Conservation (phyloP, 2,113 vertebrate genomes). For the Lagopus leucura region DNA sequence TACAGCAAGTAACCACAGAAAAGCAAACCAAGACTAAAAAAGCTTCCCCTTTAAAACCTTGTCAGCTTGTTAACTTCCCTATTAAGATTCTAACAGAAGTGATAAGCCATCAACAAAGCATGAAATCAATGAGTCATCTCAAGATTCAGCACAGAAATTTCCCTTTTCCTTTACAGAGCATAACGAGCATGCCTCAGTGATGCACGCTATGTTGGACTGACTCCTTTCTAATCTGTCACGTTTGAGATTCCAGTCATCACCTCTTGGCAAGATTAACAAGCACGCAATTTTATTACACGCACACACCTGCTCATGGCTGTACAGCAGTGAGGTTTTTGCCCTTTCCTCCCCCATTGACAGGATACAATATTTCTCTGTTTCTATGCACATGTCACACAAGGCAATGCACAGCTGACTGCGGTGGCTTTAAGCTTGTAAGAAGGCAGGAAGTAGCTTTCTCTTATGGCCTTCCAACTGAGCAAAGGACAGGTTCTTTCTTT, state of each 20-base stretch:
- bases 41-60: neutral
- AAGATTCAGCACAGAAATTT: neutral
- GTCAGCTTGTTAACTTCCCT: neutral
- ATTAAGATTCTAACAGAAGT: constrained; percentile 12
- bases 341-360: neutral
- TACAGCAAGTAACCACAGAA: neutral
- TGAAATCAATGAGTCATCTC: constrained; percentile 20
- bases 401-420: neutral
- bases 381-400: neutral
- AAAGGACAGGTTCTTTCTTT: constrained; percentile 4
- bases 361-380: neutral
- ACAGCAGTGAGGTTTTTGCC: neutral
- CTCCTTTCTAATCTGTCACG: neutral
- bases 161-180: neutral
- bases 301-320: neutral
- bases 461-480: neutral
- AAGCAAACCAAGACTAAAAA: neutral
- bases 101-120: neutral
- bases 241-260: neutral
- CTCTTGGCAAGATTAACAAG: neutral
- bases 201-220: neutral
- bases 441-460: neutral
- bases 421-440: neutral
- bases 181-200: rapidly evolving
- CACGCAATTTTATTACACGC: neutral